Base-by-base conservation (phyloP, 30 jellyfish, hydroid and myxozoan genomes). In the Hydra vulgaris region DNA sequence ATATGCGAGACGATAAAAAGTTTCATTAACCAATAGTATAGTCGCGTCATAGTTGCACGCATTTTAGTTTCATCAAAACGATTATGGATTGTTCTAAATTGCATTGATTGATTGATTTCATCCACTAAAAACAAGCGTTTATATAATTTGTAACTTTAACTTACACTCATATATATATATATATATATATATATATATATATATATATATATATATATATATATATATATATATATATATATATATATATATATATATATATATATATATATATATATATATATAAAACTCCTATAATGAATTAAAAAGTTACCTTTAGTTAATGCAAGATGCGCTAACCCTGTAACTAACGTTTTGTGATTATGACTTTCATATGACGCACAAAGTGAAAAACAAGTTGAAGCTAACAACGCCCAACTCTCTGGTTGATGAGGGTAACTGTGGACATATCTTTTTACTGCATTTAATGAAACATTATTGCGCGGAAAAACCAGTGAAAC, bases 351-450 rank as follows among this genome's bases (percentile, higher is more conserved):
- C 54, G 21, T 26, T 21, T 54, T 54, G 0, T 53, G 67, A 12
- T 78, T 54, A n/a, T 22, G 8, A 16, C 53, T 8, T 21, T 53
- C 16, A 53, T 23, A 3, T 12, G 61, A 40, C 12, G 61, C 61
- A 40, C 61, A 18, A 0, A 27, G 18, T 23, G 26, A 26, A 17
- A 77, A 20, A 18, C 16, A 1, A 15, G 96, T 94, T 8, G 94
- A 83, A 8, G 96, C 74, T 15, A 88, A 84, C 16, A 88, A 90
- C 56, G 84, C 87, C 96, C 96, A 88, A 82, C 82, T 85, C 76
- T 80, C 90, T 23, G 96, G 90, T 73, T 24, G 69, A 54, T 81
- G 79, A 1, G 96, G 96, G 71, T 88, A 56, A 40, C 84, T 78
- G 82, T 88, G 96, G 16, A 88, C 94, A 7, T 87, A 89, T 17